Conservation (phyloP, 1,140 invertebrate species). For the Neotoxoptera formosana region DNA sequence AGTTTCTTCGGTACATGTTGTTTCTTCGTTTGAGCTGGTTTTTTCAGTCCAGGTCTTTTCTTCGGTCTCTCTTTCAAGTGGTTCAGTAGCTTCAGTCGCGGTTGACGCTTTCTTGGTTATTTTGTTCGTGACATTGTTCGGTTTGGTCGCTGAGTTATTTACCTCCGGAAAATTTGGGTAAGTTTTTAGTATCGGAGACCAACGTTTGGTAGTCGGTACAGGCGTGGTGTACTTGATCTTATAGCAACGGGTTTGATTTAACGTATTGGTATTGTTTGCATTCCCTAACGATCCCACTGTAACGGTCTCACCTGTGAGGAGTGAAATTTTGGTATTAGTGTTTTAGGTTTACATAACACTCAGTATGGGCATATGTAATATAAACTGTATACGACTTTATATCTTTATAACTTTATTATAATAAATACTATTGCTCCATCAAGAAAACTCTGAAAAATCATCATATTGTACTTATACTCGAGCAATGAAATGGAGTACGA, state of each 20-base stretch:
- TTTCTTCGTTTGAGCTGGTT: not conserved
- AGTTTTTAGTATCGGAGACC: not conserved
- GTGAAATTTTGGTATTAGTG: not conserved
- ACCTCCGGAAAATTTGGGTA: not conserved
- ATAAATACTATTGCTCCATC: not conserved
- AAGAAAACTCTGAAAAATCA: not conserved
- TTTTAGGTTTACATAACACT: not conserved
- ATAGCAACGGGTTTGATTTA: not conserved
- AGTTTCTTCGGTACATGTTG: not conserved
- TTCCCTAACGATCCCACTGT: not conserved
- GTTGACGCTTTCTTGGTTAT: not conserved
- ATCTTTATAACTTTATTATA: not conserved
- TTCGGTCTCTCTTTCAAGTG: not conserved
- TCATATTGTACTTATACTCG: too few species aligned
- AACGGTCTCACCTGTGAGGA: not conserved
- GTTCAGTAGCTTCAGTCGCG: not conserved
- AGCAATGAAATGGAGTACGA: not conserved
- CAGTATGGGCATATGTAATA: not conserved
- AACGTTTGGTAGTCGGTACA: not conserved
- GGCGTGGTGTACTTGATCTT: not conserved
- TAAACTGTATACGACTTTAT: not conserved
- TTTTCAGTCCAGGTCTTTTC: not conserved
- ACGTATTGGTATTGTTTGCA: not conserved
- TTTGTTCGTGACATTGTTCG: not conserved
- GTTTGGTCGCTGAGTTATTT: not conserved